Percentiles rank a stretch among this genome's conserved stretches.
These are phyloP conservation scores for Noctua fimbriata DNA, from an alignment of 2,888 invertebrate species.

Conservation along the genomic window DNA sequence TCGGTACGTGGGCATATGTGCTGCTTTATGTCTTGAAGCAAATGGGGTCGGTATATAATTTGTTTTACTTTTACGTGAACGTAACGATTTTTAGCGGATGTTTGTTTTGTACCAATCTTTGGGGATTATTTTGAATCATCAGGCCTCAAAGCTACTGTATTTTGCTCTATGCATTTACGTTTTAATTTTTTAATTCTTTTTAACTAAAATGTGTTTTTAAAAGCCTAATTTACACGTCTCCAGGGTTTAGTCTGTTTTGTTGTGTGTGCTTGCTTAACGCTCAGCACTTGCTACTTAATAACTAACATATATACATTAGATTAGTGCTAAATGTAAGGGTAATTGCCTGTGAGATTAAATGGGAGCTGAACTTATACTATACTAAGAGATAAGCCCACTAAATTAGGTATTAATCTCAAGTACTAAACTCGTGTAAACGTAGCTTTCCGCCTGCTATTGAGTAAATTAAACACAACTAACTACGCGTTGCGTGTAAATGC, in stretches of 20 bases:
- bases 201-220: background rate
- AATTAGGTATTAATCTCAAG: background rate
- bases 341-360: background rate
- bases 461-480: background rate
- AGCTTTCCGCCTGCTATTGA: background rate
- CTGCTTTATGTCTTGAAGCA: conserved; percentile 6
- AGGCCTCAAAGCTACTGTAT: background rate
- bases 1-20: background rate
- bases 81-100: conserved; percentile 24
- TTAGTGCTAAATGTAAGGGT: background rate
- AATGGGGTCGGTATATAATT: conserved; percentile 10
- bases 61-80: conserved; percentile 33
- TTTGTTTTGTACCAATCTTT: conserved; percentile 19
- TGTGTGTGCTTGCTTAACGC: background rate
- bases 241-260: background rate
- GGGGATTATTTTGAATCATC: conserved; percentile 25
- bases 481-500: background rate
- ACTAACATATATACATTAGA: background rate
- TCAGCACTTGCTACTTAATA: background rate
- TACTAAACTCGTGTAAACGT: background rate
- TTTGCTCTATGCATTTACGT: background rate
- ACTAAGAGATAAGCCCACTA: background rate
- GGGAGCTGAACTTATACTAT: background rate
- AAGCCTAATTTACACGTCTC: background rate
- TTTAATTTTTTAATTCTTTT: background rate